Base-by-base conservation (phyloP, 2,888 invertebrate genomes). In the Tolmerus cingulatus region DNA sequence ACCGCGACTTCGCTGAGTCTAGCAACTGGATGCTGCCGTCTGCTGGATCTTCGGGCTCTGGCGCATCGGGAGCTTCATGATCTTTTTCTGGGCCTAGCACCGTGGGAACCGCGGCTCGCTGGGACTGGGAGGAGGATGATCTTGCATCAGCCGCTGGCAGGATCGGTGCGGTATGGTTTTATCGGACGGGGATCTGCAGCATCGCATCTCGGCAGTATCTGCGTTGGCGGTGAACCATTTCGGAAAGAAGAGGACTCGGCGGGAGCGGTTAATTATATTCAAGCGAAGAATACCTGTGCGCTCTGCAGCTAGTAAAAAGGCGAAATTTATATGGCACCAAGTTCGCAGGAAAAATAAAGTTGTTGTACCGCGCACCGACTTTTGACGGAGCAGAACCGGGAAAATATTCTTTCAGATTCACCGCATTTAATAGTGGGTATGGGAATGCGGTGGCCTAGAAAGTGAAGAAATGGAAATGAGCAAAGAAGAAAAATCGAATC, bases 221-320 rank as follows among this genome's bases (percentile, higher is more conserved):
- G 82, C 82, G 82, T 55, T 82, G 82, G 82, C 66, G 82, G 37
- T 82, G 82, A 57, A 82, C 82, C 57, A 82, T 82, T 57, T 82
- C 34, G 19, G 37, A 19, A 27, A 55, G 82, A 46, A 46, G 27
- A 30, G 51, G 79, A 79, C 79, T 27, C 46, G n/a, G 19, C 40
- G 40, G 19, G 14, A 78, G 19, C n/a, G 51, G 79, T 14, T 79
- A 79, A 79, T 79, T 79, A 79, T 30, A 34, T 23, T 46, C 30
- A 16, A 40, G 30, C 46, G 51, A 79, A 79, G 27, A 79, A 43
- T 79, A 79, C 79, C 46, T 79, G 51, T 23, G 16, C 40, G 37
- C n/a, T 16, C 3, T 37, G 76, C n/a, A n/a, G 14, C 76, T 5
- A 9, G 76, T 76, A 40, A 37, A 76, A 37, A 76, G 9, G 76